Evolutionary conservation across 2,797 vertebrate genomes (phyloP).

Genomic region (Erpetoichthys calabaricus): DNA sequence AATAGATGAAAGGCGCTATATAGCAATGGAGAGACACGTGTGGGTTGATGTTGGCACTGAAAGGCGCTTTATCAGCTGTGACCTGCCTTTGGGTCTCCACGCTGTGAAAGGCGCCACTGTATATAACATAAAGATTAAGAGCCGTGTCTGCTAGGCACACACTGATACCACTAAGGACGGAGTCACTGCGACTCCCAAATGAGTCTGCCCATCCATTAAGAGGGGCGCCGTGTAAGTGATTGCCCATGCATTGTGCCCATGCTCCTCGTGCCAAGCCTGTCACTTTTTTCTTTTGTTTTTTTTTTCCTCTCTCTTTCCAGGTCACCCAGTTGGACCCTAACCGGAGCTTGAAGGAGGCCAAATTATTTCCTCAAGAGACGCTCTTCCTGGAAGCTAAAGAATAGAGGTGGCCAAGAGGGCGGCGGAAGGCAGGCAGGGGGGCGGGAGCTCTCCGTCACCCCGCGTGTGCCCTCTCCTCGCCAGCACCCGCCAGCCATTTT

Average conservation of each 20-base stretch:
- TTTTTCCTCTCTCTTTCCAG: conserved; percentile 43
- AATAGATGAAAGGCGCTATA: too few species aligned
- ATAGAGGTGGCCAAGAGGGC: conserved; percentile 38
- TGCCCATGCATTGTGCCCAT: neutral
- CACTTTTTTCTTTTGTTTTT: conserved; percentile 4
- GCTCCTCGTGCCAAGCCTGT: neutral
- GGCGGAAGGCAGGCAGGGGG: conserved; percentile 35
- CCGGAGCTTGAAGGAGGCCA: conserved; percentile 85
- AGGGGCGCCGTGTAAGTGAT: too few species aligned
- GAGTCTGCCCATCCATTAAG: too few species aligned
- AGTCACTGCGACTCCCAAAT: too few species aligned
- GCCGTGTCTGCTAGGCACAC: too few species aligned
- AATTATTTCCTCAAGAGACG: conserved; percentile 97
- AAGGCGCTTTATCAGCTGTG: too few species aligned
- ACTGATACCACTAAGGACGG: too few species aligned
- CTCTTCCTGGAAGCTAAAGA: conserved; percentile 97
- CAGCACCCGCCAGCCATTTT: conserved; percentile 39
- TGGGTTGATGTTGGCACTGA: too few species aligned
- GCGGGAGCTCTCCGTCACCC: conserved; percentile 14
- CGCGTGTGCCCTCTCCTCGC: conserved; percentile 32
- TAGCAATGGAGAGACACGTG: too few species aligned
- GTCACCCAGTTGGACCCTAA: conserved; percentile 86
- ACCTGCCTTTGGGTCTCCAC: too few species aligned
- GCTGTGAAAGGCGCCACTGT: too few species aligned
- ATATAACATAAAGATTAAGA: too few species aligned